Percentiles rank a stretch among this genome's conserved stretches.
Conservation (phyloP, 2,797 vertebrate species). For the Gallinago stenura region DNA sequence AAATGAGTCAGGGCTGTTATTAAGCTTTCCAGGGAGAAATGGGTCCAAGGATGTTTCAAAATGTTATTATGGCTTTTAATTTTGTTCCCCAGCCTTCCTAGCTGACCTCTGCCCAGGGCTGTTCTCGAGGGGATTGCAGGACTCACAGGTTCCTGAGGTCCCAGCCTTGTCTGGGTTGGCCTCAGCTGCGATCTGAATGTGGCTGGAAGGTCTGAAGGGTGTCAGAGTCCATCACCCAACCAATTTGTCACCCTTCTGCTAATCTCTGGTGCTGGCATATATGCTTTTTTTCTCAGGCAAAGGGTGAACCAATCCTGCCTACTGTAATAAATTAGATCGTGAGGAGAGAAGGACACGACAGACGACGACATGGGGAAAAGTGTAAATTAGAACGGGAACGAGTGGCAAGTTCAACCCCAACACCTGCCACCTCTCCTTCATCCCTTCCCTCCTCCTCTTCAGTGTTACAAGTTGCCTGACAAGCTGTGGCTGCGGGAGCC, state of each 20-base stretch:
- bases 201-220: background rate
- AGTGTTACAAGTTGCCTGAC: background rate
- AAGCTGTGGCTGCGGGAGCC: background rate
- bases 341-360: background rate
- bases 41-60: background rate
- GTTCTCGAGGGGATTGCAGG: rapidly evolving
- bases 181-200: background rate
- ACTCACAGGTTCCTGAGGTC: background rate
- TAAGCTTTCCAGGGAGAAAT: background rate
- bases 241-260: background rate
- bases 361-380: rapidly evolving
- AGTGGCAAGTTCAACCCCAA: background rate
- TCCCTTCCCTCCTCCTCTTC: background rate
- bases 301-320: background rate
- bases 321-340: background rate
- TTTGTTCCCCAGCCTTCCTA: background rate
- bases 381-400: rapidly evolving
- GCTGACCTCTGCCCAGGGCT: background rate
- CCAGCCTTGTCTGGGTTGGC: background rate
- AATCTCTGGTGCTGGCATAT: background rate
- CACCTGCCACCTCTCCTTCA: background rate
- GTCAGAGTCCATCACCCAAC: background rate
- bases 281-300: background rate
- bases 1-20: background rate
- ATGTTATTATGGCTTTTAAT: background rate